These are phyloP conservation scores for Limnephilus rhombicus DNA, from an alignment of 2,888 invertebrate species.

Conservation along the genomic window DNA sequence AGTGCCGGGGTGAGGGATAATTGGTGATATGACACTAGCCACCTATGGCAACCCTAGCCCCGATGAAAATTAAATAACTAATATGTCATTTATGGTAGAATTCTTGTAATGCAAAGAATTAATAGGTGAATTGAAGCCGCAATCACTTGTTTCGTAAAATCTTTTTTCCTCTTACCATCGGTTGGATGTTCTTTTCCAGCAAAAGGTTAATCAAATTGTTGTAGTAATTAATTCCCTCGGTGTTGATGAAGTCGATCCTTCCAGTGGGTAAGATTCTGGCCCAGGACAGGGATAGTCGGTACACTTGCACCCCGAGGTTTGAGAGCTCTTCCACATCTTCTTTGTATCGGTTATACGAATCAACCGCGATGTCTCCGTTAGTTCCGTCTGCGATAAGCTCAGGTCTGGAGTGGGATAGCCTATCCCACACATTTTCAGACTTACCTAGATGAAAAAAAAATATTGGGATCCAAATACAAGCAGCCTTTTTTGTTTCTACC, in stretches of 20 bases:
- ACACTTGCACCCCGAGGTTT: conserved; percentile 78
- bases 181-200: conserved; percentile 80
- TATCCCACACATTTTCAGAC: conserved; percentile 82
- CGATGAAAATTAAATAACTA: background rate
- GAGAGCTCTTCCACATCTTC: conserved; percentile 78
- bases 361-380: conserved; percentile 83
- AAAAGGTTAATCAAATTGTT: conserved; percentile 81
- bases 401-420: conserved; percentile 75
- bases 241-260: conserved; percentile 77
- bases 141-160: background rate
- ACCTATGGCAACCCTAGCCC: too few species aligned
- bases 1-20: too few species aligned
- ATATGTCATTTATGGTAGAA: background rate
- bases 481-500: background rate
- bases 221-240: conserved; percentile 82
- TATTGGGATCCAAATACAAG: background rate
- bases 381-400: conserved; percentile 80
- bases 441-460: conserved; percentile 74
- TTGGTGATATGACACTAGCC: too few species aligned
- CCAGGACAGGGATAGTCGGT: conserved; percentile 81
- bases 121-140: background rate
- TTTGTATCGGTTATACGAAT: conserved; percentile 82
- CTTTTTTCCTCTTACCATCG: conserved; percentile 74
- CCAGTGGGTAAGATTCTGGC: conserved; percentile 81
- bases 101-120: background rate